Conservation (phyloP, 2,888 invertebrate species). For the Zootermopsis nevadensis region DNA sequence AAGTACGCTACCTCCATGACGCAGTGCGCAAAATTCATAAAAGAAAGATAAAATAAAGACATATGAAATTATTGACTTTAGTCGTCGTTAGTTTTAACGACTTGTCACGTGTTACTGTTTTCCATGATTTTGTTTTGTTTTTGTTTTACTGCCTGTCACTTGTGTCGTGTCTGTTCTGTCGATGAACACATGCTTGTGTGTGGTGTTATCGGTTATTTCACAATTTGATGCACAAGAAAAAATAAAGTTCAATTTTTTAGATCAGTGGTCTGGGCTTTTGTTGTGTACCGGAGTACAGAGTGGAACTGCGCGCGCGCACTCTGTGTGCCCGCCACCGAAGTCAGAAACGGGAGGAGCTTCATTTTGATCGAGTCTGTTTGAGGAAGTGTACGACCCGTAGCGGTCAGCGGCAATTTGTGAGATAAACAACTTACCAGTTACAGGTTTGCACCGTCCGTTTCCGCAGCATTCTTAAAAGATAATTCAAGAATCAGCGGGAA, state of each 20-base stretch:
- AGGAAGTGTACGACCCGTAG: background rate
- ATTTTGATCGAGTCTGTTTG: conserved; percentile 15
- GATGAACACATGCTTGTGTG: background rate
- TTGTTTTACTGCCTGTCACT: background rate
- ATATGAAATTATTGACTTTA: no score
- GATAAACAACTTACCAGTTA: no score
- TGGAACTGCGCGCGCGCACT: background rate
- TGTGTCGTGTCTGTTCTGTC: background rate
- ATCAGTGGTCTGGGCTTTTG: background rate
- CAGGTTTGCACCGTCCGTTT: no score
- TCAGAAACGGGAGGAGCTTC: conserved; percentile 1
- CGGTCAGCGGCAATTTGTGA: background rate
- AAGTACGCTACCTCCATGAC: no score
- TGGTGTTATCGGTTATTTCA: conserved; percentile 3
- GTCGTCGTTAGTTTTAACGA: no score
- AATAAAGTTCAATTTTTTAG: conserved; percentile 11
- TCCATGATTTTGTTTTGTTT: background rate
- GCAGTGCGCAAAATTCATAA: no score
- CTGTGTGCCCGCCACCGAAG: background rate
- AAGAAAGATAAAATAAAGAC: no score
- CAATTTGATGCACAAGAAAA: background rate
- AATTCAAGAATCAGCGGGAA: background rate
- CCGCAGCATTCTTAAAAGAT: background rate
- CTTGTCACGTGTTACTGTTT: no score
- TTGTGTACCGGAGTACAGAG: background rate